Percentiles rank a stretch among this genome's conserved stretches.
phyloP scores from a whole-genome alignment of 2,113 vertebrate genomes.

The Gracilinanus agilis region DNA sequence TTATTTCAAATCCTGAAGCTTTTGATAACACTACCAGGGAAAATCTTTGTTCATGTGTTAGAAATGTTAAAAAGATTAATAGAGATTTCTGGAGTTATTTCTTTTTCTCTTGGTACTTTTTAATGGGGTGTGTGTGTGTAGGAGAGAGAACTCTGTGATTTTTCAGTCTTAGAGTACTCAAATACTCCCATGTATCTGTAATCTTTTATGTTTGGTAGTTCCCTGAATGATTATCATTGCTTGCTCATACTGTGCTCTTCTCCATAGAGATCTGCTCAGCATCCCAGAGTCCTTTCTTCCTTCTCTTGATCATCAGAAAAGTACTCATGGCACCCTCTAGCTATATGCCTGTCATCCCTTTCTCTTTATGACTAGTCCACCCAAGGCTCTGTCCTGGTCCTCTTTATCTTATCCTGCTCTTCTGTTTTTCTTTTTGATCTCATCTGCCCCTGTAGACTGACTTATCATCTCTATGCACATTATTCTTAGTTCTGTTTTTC shows the following conservation, averaged over 20 bases:
- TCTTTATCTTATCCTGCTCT: neutral
- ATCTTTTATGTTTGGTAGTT: neutral
- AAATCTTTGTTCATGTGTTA: neutral
- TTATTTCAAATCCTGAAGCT: neutral
- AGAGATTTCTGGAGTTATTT: neutral
- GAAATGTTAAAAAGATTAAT: neutral
- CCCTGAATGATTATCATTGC: neutral
- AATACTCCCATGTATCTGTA: neutral
- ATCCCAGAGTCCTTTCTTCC: neutral
- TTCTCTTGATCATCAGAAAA: neutral
- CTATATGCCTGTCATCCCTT: neutral
- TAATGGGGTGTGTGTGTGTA: no score
- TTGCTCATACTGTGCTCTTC: neutral
- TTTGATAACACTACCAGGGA: neutral
- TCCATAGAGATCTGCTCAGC: neutral
- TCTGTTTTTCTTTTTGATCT: neutral
- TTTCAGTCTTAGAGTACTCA: neutral
- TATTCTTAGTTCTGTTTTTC: neutral
- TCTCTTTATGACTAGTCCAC: neutral
- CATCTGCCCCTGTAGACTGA: neutral
- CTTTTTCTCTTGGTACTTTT: neutral
- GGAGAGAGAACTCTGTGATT: no score
- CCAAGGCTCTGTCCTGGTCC: neutral
- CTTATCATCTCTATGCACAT: neutral
- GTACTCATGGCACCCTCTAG: neutral